Conservation (phyloP, 1,140 invertebrate genomes). For the Hyposmocoma kahamanoa region DNA sequence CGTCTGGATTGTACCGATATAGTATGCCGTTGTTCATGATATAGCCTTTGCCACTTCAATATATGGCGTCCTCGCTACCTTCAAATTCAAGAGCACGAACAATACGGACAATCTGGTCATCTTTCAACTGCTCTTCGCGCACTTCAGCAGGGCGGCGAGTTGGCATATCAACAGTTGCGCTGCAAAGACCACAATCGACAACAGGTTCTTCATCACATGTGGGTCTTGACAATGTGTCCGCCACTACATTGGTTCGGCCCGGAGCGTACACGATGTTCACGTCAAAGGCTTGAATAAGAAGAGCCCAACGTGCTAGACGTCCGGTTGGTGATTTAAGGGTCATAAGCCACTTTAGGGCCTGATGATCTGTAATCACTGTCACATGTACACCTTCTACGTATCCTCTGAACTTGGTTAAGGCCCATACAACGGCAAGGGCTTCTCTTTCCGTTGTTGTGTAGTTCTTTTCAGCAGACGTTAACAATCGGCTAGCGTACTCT, state of each 20-base stretch:
- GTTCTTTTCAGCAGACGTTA: slow-evolving; percentile 55
- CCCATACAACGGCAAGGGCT: slow-evolving; percentile 63
- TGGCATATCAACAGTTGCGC: slow-evolving; percentile 11
- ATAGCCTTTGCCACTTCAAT: slow-evolving; percentile 10
- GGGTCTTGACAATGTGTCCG: slow-evolving; percentile 25
- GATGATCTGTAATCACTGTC: slow-evolving; percentile 49
- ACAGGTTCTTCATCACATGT: not conserved
- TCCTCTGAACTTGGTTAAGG: slow-evolving; percentile 48
- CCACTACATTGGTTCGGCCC: slow-evolving; percentile 24
- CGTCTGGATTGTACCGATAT: slow-evolving; percentile 10
- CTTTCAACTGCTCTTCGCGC: slow-evolving; percentile 5
- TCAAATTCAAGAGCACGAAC: slow-evolving; percentile 1
- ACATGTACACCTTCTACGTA: slow-evolving; percentile 38
- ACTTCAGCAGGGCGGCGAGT: not conserved
- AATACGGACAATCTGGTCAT: slow-evolving; percentile 6
- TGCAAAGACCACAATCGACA: slow-evolving; percentile 10
- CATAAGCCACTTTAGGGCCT: slow-evolving; percentile 62
- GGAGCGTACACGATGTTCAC: slow-evolving; percentile 28
- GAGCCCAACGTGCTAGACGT: slow-evolving; percentile 57
- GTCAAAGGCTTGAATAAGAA: slow-evolving; percentile 54
- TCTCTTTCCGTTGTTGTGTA: slow-evolving; percentile 63
- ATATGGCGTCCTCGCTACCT: not conserved
- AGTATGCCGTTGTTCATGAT: slow-evolving; percentile 10
- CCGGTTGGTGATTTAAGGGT: slow-evolving; percentile 48
- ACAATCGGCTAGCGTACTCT: slow-evolving; percentile 48